A percentile compares a stretch with the other conserved stretches of the same genome.
Conservation (phyloP, 1,140 invertebrate species). For the Phymorhynchus buccinoides region DNA sequence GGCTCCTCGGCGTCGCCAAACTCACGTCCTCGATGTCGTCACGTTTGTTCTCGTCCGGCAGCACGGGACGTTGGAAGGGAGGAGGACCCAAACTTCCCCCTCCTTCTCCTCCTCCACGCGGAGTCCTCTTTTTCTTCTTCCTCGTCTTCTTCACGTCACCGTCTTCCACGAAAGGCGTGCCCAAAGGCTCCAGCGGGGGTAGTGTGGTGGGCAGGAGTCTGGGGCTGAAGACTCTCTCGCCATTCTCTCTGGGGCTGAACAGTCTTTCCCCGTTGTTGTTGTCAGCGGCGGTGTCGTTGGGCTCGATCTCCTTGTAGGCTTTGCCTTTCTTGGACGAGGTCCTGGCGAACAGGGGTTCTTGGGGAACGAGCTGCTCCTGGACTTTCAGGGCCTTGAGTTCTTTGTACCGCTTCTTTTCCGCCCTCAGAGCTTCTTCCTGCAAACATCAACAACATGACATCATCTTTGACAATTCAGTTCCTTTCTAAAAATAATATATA, state of each 20-base stretch:
- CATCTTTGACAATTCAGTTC: too few relatives aligned
- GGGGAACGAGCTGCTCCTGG: constrained; percentile 1
- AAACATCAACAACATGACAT: too few relatives aligned
- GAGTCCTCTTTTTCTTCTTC: constrained; percentile 38
- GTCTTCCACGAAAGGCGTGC: constrained; percentile 52
- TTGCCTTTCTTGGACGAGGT: not conserved
- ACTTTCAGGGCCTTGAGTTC: constrained; percentile 40
- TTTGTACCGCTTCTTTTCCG: constrained; percentile 46
- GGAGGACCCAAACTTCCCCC: too few relatives aligned
- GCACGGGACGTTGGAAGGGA: not conserved
- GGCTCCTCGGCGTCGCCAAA: constrained; percentile 9
- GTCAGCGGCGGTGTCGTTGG: not conserved
- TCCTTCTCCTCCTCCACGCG: too few relatives aligned
- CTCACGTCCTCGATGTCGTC: constrained; percentile 28
- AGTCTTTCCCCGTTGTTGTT: not conserved
- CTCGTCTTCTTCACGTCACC: constrained; percentile 46
- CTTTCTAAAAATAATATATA: too few relatives aligned
- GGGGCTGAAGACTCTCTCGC: constrained; percentile 5
- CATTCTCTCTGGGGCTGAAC: constrained; percentile 23
- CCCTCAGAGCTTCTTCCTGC: constrained; percentile 49
- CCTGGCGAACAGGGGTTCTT: not conserved
- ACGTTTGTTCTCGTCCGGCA: constrained; percentile 36
- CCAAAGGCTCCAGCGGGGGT: constrained; percentile 52
- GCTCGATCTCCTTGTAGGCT: not conserved
- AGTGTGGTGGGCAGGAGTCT: constrained; percentile 38